Evolutionary conservation across 2,113 vertebrate genomes (phyloP).

Genomic region (Cochlearius cochlearius): DNA sequence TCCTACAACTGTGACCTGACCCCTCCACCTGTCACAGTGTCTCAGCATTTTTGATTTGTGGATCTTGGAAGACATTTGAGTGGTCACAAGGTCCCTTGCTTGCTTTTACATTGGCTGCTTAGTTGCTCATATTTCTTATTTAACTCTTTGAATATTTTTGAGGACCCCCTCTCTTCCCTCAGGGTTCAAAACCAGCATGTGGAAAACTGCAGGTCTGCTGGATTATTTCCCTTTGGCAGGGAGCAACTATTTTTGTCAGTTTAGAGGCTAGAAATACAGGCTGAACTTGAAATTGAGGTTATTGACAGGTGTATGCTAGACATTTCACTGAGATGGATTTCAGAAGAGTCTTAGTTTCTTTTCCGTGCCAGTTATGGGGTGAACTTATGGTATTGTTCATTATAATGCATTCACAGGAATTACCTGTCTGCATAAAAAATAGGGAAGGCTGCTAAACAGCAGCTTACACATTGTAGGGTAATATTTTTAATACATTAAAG

Average conservation of each 20-base stretch:
- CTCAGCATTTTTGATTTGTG: not conserved
- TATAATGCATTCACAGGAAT: not conserved
- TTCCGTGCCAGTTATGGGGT: not conserved
- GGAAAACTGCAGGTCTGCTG: not conserved
- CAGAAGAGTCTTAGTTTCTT: not conserved
- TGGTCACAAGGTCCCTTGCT: not conserved
- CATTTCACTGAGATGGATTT: not conserved
- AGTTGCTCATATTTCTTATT: not conserved
- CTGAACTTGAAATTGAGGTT: not conserved
- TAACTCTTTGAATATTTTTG: not conserved
- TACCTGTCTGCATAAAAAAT: not conserved
- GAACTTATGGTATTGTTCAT: not conserved
- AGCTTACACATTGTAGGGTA: not conserved
- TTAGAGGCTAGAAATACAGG: not conserved
- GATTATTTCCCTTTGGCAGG: not conserved
- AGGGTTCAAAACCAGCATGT: not conserved
- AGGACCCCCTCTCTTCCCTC: not conserved
- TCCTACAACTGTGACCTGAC: not conserved
- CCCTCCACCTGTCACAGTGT: not conserved
- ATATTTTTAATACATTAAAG: not conserved
- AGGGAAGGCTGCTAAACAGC: not conserved
- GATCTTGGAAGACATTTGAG: not conserved
- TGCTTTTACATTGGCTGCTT: not conserved
- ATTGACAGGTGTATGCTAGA: not conserved
- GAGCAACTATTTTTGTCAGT: not conserved